Evolutionary conservation across 2,888 invertebrate species (phyloP), one percentile per base, ranked within the genome.

Genomic region (Mythimna ferrago): DNA sequence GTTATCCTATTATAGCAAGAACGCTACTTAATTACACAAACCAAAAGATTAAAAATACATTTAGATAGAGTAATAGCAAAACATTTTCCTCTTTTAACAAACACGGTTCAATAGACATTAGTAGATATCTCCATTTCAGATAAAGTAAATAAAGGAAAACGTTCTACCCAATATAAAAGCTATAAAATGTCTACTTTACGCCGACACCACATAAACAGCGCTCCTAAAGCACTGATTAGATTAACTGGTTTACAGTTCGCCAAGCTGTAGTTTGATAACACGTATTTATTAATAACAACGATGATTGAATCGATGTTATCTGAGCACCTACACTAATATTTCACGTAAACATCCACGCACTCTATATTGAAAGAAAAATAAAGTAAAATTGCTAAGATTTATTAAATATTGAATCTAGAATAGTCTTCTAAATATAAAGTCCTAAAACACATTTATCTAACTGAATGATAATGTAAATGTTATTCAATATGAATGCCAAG

Each of bases 141-240:
- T 67, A 54, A 64, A 73, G 38, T 64, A 32, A 71, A 73, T 66
- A 38, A 65, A 65, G 38, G 32, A 41, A 60, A 71, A 38, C 44
- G 38, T 64, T n/a, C 6, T 32, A 7, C 14, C n/a, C 65, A 54
- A 61, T 65, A 60, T 63, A 62, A 76, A 61, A 66, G 73, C 73
- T 70, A 71, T 73, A 72, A 72, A 81, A 73, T 67, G 69, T 64
- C 61, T 57, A 71, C 26, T 83, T 75, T 60, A 67, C 61, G 41
- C 48, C 57, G 32, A 70, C 26, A 71, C 69, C 67, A 69, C 66
- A 57, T 73, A 75, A 83, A 76, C 60, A 78, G 71, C 16, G 60
- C 71, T 66, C 62, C 70, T 71, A 71, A 70, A 70, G 71, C 74
- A 35, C 71, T 71, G 76, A 84, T 83, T 74, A 82, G 61, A 72